A percentile compares a stretch with the other conserved stretches of the same genome.
phyloP scores from a whole-genome alignment of 2,113 vertebrate genomes.

The Amazona guildingii region DNA sequence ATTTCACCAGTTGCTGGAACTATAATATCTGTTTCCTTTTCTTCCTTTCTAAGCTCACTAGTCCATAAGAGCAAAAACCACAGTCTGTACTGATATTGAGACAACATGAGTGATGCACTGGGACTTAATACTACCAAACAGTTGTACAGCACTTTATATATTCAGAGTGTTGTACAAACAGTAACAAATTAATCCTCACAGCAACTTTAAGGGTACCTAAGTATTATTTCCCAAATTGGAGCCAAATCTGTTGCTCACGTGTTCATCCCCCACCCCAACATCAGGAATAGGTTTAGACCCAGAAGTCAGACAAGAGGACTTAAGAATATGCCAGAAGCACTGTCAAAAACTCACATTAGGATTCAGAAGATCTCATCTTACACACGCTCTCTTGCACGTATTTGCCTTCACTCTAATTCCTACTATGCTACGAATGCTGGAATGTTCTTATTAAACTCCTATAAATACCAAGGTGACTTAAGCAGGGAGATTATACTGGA shows the following conservation, averaged over 20 bases:
- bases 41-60: neutral
- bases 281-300: neutral
- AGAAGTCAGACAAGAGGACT: neutral
- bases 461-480: neutral
- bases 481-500: neutral
- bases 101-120: neutral
- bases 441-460: neutral
- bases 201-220: neutral
- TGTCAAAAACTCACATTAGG: neutral
- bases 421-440: neutral
- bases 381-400: neutral
- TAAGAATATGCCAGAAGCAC: neutral
- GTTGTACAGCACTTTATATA: neutral
- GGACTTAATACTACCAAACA: neutral
- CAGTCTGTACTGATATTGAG: neutral
- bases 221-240: neutral
- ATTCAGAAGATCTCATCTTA: neutral
- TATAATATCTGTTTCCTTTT: neutral
- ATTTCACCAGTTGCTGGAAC: slow-evolving; percentile 21
- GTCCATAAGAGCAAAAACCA: neutral
- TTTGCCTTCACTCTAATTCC: neutral
- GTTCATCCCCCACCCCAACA: neutral
- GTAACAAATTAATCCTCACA: slow-evolving; percentile 11
- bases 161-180: slow-evolving; percentile 16
- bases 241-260: neutral